Base-by-base conservation (phyloP, 23 tunicate genomes). In the Corella eumyota region DNA sequence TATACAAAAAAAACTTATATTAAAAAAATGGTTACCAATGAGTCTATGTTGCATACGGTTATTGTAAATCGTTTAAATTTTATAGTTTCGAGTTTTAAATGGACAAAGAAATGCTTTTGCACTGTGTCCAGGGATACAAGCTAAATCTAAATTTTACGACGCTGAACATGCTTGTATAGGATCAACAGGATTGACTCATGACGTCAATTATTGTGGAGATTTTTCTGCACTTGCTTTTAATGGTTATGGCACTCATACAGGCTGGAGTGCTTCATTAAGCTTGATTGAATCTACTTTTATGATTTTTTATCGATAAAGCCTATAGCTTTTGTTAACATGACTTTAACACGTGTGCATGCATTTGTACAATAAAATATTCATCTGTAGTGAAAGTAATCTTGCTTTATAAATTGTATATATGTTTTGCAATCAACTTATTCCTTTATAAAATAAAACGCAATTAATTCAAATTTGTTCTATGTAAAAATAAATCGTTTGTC, bases 191-290 rank as follows among this genome's bases (percentile, higher is more conserved):
- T 30, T 23, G 0, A n/a, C n/a, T n/a, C n/a, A n/a, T n/a, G n/a
- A n/a, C n/a, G n/a, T n/a, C n/a, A n/a, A n/a, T n/a, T 66, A 66
- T 21, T 66, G 71, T 1, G 71, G 71, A 0, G 71, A 66, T 30
- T 66, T 25, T 66, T 50, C 71, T 25, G 71, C 71, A 7, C 6
- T 58, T 4, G 63, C 26, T 25, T 58, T 30, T 30, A n/a, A n/a
- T n/a, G n/a, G n/a, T n/a, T n/a, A n/a, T n/a, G n/a, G n/a, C n/a
- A 58, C 34, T 3, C 6, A 13, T 25, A 3, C 11, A 3, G 34
- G 63, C 4, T 58, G 35, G 35, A 25, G 33, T 13, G 31, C 63
- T 6, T 25, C 35, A 4, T 6, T 4, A 25, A 5, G 4, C 3
- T 25, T 58, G 34, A 13, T 25, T 23, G 34, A 5, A 25, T 58